Conservation (phyloP, 2,797 vertebrate genomes). For the Cynopterus sphinx region DNA sequence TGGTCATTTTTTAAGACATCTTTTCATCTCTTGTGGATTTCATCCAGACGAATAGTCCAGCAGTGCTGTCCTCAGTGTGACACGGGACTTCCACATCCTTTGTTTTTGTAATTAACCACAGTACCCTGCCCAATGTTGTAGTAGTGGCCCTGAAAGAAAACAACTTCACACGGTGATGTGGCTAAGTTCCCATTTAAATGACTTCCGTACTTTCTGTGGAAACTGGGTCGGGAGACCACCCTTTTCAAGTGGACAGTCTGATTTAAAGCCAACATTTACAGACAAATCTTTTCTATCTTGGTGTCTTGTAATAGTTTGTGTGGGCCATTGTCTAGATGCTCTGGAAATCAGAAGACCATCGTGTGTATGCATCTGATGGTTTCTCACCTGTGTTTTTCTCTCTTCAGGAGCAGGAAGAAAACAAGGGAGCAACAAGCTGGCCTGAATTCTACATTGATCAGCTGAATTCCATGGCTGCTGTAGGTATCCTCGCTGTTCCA, state of each 20-base stretch:
- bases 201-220: not conserved
- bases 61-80: not conserved
- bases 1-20: not conserved
- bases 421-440: slow-evolving; percentile 99
- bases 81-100: not conserved
- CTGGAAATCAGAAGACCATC: not conserved
- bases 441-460: slow-evolving; percentile 99
- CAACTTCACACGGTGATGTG: not conserved
- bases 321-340: not conserved
- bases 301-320: not conserved
- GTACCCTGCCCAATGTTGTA: not conserved
- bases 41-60: not conserved
- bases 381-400: not conserved
- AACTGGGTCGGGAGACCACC: not conserved
- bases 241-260: not conserved
- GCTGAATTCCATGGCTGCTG: slow-evolving; percentile 98
- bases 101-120: not conserved
- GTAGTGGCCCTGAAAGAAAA: not conserved
- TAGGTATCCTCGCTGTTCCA: slow-evolving; percentile 86
- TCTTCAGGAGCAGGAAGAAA: slow-evolving; percentile 97
- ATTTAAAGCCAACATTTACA: slow-evolving; percentile 1
- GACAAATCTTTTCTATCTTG: not conserved
- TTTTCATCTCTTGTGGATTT: not conserved
- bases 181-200: not conserved
- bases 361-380: not conserved